Evolutionary conservation across 2,888 invertebrate genomes (phyloP).

Genomic region (Iselma pallidipennis): DNA sequence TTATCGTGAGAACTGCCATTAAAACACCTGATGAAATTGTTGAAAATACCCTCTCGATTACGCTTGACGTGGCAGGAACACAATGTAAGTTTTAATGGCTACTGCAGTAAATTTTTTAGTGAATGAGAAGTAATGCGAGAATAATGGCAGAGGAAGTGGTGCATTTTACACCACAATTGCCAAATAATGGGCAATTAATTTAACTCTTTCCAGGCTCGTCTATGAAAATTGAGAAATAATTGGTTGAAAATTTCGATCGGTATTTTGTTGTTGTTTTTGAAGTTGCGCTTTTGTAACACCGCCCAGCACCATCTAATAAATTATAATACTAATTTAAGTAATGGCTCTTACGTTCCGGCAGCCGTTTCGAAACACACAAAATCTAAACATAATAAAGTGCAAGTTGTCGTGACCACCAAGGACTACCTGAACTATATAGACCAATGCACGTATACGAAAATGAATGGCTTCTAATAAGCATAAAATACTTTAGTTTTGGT

Average conservation of each 20-base stretch:
- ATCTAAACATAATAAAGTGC: conserved; percentile 22
- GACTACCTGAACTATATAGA: conserved; percentile 14
- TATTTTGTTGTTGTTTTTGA: neutral
- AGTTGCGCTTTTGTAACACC: neutral
- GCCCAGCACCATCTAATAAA: conserved; percentile 10
- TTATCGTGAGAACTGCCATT: neutral
- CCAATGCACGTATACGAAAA: conserved; percentile 11
- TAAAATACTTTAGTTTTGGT: conserved; percentile 35
- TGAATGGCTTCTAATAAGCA: conserved; percentile 30
- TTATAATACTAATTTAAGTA: conserved; percentile 22
- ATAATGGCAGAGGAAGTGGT: neutral
- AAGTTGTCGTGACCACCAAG: conserved; percentile 21
- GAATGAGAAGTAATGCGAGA: neutral
- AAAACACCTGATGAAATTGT: conserved; percentile 1
- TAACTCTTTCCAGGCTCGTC: neutral
- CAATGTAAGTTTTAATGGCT: neutral
- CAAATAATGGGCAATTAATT: neutral
- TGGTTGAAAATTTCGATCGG: neutral
- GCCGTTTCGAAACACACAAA: conserved; percentile 6
- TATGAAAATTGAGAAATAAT: neutral
- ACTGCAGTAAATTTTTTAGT: neutral
- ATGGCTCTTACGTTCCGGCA: conserved; percentile 21
- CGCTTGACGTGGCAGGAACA: neutral
- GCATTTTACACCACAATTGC: neutral
- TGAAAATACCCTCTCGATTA: neutral